These are phyloP conservation scores for Microctenopoma lineatum DNA, from an alignment of 2,797 vertebrate species.

Conservation along the genomic window DNA sequence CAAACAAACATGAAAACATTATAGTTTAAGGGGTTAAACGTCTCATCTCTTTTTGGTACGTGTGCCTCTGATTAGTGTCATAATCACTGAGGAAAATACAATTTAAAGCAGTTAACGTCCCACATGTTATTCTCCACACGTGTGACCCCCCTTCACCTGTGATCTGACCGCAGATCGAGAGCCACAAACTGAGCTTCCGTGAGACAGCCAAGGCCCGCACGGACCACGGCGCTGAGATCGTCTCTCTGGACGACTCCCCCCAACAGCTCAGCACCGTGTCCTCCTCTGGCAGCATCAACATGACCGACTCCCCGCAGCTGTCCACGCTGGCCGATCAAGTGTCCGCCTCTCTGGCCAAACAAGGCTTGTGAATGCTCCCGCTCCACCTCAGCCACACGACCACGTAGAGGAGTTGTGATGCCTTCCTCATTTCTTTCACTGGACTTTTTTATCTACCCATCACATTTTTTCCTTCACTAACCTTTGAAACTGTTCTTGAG, in stretches of 20 bases:
- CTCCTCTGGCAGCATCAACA: conserved; percentile 96
- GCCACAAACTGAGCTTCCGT: conserved; percentile 95
- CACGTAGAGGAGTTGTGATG: conserved; percentile 78
- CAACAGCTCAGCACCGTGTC: conserved; percentile 96
- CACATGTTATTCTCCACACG: too few relatives aligned
- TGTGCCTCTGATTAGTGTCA: too few relatives aligned
- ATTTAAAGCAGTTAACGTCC: too few relatives aligned
- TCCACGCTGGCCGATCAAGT: conserved; percentile 97
- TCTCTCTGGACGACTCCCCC: conserved; percentile 93
- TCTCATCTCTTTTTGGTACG: too few relatives aligned
- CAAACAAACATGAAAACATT: too few relatives aligned
- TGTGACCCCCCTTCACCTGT: not conserved
- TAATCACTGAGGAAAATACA: too few relatives aligned
- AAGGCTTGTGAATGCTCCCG: conserved; percentile 92
- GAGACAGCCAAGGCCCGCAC: conserved; percentile 97
- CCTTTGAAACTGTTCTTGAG: conserved; percentile 52
- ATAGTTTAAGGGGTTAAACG: too few relatives aligned
- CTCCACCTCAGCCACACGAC: conserved; percentile 39
- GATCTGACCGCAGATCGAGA: conserved; percentile 88
- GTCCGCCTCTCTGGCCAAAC: conserved; percentile 96
- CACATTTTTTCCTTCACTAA: conserved; percentile 69
- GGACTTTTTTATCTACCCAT: conserved; percentile 80
- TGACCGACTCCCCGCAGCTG: conserved; percentile 95
- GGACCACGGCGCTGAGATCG: conserved; percentile 98
- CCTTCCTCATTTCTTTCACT: conserved; percentile 85